Evolutionary conservation across 2,113 vertebrate species (phyloP).

Genomic region (Seriola rivoliana): DNA sequence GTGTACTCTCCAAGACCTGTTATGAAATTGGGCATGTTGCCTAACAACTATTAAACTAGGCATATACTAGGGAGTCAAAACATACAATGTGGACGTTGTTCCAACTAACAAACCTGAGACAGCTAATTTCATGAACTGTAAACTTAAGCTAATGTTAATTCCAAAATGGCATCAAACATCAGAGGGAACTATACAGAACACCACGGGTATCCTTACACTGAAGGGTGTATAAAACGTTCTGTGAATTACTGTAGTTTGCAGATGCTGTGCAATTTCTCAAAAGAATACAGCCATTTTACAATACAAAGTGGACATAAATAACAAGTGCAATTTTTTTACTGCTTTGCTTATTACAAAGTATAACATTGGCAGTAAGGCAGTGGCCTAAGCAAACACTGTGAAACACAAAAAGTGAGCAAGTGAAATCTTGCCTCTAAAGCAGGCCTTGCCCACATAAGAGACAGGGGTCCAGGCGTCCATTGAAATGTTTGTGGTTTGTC

Average conservation of each 20-base stretch:
- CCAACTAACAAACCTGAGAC: slow-evolving; percentile 18
- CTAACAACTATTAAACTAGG: not conserved
- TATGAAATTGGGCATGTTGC: not conserved
- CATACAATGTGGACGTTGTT: not conserved
- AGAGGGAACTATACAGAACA: slow-evolving; percentile 24
- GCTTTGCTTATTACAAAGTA: slow-evolving; percentile 55
- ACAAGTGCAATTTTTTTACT: slow-evolving; percentile 61
- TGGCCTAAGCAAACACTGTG: slow-evolving; percentile 42
- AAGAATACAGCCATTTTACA: slow-evolving; percentile 18
- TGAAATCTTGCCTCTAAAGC: slow-evolving; percentile 39
- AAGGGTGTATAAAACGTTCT: slow-evolving; percentile 5
- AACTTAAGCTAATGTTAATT: slow-evolving; percentile 20
- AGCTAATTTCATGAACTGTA: not conserved
- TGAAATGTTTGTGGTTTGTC: slow-evolving; percentile 12
- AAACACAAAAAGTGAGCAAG: slow-evolving; percentile 40
- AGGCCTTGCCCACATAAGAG: slow-evolving; percentile 19
- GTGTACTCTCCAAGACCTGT: not conserved
- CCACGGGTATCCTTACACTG: not conserved
- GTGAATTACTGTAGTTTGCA: slow-evolving; percentile 17
- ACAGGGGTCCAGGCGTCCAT: slow-evolving; percentile 9
- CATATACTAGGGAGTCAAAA: slow-evolving; percentile 13
- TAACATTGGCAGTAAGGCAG: slow-evolving; percentile 51
- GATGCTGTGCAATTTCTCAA: slow-evolving; percentile 46
- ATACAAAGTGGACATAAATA: slow-evolving; percentile 69
- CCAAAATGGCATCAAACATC: slow-evolving; percentile 1